Base-by-base conservation (phyloP, 2,888 invertebrate species). In the Dasypolia templi region DNA sequence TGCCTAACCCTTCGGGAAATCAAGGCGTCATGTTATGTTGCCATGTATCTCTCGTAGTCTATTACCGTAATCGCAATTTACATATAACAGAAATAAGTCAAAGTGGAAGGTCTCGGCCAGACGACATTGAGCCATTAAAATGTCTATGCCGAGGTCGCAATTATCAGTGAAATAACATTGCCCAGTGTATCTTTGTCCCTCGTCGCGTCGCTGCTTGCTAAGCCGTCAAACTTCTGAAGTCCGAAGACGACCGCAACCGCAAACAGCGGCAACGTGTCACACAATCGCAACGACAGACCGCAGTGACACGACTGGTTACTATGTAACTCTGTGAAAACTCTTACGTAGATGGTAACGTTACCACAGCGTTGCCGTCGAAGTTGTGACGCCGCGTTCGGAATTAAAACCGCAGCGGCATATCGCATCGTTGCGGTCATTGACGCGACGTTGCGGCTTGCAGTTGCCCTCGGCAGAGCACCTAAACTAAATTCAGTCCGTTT, bases 141-240 rank as follows among this genome's bases (percentile, higher is more conserved):
- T 72, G 71, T 72, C 56, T 49, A 56, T 72, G 56, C 56, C 56
- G 70, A 58, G 72, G 72, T 22, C 49, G 19, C 39, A 39, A 19
- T 66, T 44, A 58, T 29, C 29, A 19, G 26, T 46, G 19, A 14
- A 46, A n/a, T 46, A 29, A 49, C 29, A 7, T 5, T 3, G 56
- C 3, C 71, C 71, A 58, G 71, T 6, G 1, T 42, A 58, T n/a
- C n/a, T 58, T 49, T 42, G 26, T 19, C 56, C 12, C 39, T 46
- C 5, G 4, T 46, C 12, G 35, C 19, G 22, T 35, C 55, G 69
- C 35, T 46, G 35, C 44, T 35, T 17, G 53, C 26, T n/a, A 11
- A 63, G 26, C 5, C 26, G 5, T 3, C 49, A 55, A 29, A 55
- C 19, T 29, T 19, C 19, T 29, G n/a, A n/a, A n/a, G n/a, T 56